phyloP scores from a whole-genome alignment of 2,113 vertebrate species.

The Dromaius novaehollandiae region DNA sequence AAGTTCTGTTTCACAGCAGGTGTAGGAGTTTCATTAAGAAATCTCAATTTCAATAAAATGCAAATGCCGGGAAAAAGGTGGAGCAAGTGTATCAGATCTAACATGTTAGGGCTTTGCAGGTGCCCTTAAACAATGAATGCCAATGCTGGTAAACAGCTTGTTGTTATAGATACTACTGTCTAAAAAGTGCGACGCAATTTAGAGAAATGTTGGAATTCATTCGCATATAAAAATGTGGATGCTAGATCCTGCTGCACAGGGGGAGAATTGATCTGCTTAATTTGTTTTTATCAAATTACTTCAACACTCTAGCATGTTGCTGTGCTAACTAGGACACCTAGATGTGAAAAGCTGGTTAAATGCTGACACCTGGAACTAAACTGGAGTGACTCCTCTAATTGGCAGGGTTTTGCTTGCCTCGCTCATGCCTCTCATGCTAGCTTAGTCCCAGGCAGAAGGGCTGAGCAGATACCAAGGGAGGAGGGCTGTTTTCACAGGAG shows the following conservation, averaged over 20 bases:
- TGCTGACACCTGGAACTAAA: conserved; percentile 9
- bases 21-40: background rate
- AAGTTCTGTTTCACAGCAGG: conserved; percentile 9
- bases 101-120: background rate
- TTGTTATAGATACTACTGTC: background rate
- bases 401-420: background rate
- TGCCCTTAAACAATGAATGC: background rate
- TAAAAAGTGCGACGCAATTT: background rate
- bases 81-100: background rate
- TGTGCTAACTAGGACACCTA: background rate
- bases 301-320: background rate
- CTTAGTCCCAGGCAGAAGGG: background rate
- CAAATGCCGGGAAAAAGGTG: background rate
- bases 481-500: background rate
- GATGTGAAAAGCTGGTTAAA: background rate
- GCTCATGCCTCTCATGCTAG: background rate
- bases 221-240: background rate
- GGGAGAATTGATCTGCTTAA: background rate
- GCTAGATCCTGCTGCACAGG: background rate
- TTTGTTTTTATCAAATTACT: background rate
- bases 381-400: background rate
- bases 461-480: background rate
- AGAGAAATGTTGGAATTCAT: background rate
- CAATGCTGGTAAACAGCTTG: background rate
- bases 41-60: conserved; percentile 10